Conservation (phyloP, 2,888 invertebrate genomes). For the Cerceris ruficornis region DNA sequence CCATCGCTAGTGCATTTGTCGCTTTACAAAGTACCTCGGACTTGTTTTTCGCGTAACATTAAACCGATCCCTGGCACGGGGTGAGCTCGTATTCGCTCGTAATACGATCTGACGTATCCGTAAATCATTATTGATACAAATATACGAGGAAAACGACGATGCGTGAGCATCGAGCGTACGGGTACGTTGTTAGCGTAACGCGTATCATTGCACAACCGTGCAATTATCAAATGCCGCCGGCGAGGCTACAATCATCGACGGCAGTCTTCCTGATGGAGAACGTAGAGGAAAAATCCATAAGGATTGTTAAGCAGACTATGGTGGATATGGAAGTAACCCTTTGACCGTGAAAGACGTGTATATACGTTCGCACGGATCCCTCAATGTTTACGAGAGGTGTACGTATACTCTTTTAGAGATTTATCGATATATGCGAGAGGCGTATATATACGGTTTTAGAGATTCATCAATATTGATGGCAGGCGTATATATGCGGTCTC, state of each 20-base stretch:
- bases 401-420: too few species aligned
- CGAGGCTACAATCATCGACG: not conserved
- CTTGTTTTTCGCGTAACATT: slow-evolving; percentile 37
- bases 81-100: slow-evolving; percentile 25
- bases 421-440: too few species aligned
- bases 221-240: slow-evolving; percentile 19
- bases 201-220: slow-evolving; percentile 1
- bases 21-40: slow-evolving; percentile 7
- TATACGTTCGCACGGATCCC: too few species aligned
- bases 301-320: not conserved
- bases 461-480: too few species aligned
- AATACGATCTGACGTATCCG: slow-evolving; percentile 43
- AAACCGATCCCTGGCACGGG: slow-evolving; percentile 19
- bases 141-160: slow-evolving; percentile 31
- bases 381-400: too few species aligned
- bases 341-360: too few species aligned
- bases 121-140: slow-evolving; percentile 54
- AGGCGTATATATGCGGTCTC: too few species aligned
- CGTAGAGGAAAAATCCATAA: not conserved
- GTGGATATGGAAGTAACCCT: not conserved
- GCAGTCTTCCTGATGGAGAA: not conserved
- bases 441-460: too few species aligned
- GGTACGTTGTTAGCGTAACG: slow-evolving; percentile 13
- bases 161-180: slow-evolving; percentile 1
- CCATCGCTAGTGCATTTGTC: not conserved